Base-by-base conservation (phyloP, 2,888 invertebrate species). In the Platynereis dumerilii region DNA sequence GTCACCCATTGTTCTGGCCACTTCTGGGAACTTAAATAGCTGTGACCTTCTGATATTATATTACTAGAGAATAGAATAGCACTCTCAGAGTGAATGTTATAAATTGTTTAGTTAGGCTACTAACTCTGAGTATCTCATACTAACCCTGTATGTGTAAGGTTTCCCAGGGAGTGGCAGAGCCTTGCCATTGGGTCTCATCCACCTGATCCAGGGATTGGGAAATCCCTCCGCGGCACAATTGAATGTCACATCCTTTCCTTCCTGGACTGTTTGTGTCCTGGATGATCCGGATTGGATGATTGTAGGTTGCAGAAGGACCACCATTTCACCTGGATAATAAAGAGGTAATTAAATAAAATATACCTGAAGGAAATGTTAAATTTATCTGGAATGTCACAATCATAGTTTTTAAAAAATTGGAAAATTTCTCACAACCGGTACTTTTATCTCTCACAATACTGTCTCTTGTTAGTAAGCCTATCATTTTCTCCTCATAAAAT, bases 161-260 rank as follows among this genome's bases (percentile, higher is more conserved):
- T 27, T 17, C 67, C 72, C 66, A 15, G 72, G 71, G 7, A 69
- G 70, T 7, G 80, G 80, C 3, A 82, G 68, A 7, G 73, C 58
- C 0, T 66, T 58, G 12, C 82, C 81, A 66, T 81, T 82, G 15
- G 80, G 78, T 59, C 82, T 69, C 24, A 78, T 76, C 83, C 83
- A 83, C 1, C 82, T 83, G 42, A 83, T 80, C 68, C 81, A 81
- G 2, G 83, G 83, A 15, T 60, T 64, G 0, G 83, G 83, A 55
- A 76, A 79, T 1, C 82, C 83, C n/a, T 73, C 71, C 1, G 83
- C 80, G 7, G 68, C 67, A 70, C 83, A 83, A 1, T 56, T 58
- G 22, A 83, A 70, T 17, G 61, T 70, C 5, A 75, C 72, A 45
- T 72, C 72, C 3, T 69, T 68, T 3, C 77, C 77, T 28, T 75